Percentiles rank a stretch among this genome's conserved stretches.
phyloP scores from a whole-genome alignment of 2,888 invertebrate genomes.

The Sclerodermus sp. region DNA sequence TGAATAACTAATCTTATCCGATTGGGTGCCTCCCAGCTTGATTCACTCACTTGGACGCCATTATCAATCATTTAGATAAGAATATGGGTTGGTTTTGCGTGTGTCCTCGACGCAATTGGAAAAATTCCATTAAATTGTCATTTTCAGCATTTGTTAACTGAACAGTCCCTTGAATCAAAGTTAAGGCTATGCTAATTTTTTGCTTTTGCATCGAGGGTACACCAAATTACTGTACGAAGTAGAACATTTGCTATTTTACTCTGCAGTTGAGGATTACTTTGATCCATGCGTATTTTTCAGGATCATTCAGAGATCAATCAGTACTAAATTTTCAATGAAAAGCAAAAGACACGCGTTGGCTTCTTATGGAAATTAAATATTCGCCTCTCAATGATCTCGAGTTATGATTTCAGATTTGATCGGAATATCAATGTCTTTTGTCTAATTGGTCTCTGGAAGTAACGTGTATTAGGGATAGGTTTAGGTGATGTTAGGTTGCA shows the following conservation, averaged over 20 bases:
- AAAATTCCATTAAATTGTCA: background rate
- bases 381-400: too few species aligned
- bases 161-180: too few species aligned
- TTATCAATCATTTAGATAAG: slow-evolving; percentile 35
- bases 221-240: slow-evolving; percentile 23
- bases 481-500: too few species aligned
- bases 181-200: too few species aligned
- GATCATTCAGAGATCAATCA: slow-evolving; percentile 19
- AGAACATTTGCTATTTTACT: slow-evolving; percentile 12
- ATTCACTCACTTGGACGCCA: slow-evolving; percentile 32
- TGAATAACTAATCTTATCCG: too few species aligned
- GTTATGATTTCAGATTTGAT: too few species aligned
- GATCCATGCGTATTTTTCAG: slow-evolving; percentile 1
- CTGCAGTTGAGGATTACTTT: slow-evolving; percentile 39
- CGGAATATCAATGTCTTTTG: too few species aligned
- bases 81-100: slow-evolving; percentile 19
- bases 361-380: too few species aligned
- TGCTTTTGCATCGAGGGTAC: slow-evolving; percentile 25
- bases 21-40: slow-evolving; percentile 18
- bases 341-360: too few species aligned
- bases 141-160: too few species aligned
- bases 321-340: too few species aligned
- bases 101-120: slow-evolving; percentile 27
- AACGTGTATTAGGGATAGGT: background rate
- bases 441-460: too few species aligned